phyloP scores from a whole-genome alignment of 2,888 invertebrate genomes.

The Tethea ocularis region DNA sequence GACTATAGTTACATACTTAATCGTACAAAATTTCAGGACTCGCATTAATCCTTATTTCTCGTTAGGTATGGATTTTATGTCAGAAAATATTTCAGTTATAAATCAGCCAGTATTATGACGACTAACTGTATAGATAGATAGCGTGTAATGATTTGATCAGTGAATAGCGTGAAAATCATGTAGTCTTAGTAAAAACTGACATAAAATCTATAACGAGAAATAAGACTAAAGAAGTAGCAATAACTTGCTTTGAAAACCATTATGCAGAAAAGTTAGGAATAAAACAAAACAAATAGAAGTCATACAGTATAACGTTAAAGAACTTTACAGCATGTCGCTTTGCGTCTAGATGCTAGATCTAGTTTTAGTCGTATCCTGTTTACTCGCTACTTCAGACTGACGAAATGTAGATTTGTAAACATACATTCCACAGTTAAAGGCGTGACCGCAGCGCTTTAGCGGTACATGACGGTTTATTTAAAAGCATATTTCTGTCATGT shows the following conservation, averaged over 20 bases:
- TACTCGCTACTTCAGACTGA: slow-evolving; percentile 17
- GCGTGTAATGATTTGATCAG: too few relatives aligned
- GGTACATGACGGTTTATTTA: not conserved
- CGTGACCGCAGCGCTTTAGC: not conserved
- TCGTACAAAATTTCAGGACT: too few relatives aligned
- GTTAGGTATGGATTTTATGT: too few relatives aligned
- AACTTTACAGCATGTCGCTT: not conserved
- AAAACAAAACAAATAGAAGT: not conserved
- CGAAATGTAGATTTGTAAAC: slow-evolving; percentile 19
- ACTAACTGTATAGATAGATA: too few relatives aligned
- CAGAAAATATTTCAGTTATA: too few relatives aligned
- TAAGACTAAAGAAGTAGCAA: too few relatives aligned
- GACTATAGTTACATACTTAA: too few relatives aligned
- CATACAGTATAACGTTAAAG: not conserved
- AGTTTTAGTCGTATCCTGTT: slow-evolving; percentile 15
- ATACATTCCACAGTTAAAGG: slow-evolving; percentile 3
- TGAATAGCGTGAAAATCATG: too few relatives aligned
- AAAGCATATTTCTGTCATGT: not conserved
- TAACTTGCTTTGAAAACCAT: not conserved
- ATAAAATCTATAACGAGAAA: too few relatives aligned
- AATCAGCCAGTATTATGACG: too few relatives aligned
- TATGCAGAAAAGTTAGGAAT: not conserved
- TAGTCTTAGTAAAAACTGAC: too few relatives aligned
- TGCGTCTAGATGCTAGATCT: slow-evolving; percentile 6
- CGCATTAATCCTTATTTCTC: too few relatives aligned